phyloP scores from a whole-genome alignment of 2,113 vertebrate species.

The Chionomys nivalis region DNA sequence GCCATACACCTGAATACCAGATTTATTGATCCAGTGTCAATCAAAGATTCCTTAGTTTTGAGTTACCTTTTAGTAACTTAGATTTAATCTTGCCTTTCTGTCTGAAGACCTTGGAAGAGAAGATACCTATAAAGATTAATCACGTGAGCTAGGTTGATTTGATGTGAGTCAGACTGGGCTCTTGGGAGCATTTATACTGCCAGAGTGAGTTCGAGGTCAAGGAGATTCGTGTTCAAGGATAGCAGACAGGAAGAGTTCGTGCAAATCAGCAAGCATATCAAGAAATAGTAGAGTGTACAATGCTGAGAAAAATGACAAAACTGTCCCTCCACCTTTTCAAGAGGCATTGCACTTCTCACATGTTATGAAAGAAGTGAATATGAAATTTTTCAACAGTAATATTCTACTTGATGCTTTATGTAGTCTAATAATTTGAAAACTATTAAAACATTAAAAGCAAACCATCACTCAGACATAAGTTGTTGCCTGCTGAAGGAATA shows the following conservation, averaged over 20 bases:
- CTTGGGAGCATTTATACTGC: background rate
- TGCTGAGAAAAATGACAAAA: background rate
- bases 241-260: background rate
- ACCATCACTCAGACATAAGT: background rate
- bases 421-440: conserved; percentile 4
- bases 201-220: background rate
- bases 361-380: background rate
- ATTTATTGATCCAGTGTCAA: conserved; percentile 61
- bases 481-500: background rate
- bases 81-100: background rate
- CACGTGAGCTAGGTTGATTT: background rate
- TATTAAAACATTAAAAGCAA: background rate
- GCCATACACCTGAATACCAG: conserved; percentile 40
- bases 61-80: background rate
- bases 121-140: too few relatives aligned
- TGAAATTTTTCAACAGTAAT: background rate
- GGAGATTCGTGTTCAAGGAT: background rate
- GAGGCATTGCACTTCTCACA: background rate
- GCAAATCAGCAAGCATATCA: background rate
- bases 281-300: background rate
- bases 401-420: background rate
- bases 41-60: conserved; percentile 58
- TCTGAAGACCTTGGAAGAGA: background rate
- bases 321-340: background rate
- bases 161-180: accelerated